Base-by-base conservation (phyloP, 2,113 vertebrate genomes). In the Oriolus oriolus region DNA sequence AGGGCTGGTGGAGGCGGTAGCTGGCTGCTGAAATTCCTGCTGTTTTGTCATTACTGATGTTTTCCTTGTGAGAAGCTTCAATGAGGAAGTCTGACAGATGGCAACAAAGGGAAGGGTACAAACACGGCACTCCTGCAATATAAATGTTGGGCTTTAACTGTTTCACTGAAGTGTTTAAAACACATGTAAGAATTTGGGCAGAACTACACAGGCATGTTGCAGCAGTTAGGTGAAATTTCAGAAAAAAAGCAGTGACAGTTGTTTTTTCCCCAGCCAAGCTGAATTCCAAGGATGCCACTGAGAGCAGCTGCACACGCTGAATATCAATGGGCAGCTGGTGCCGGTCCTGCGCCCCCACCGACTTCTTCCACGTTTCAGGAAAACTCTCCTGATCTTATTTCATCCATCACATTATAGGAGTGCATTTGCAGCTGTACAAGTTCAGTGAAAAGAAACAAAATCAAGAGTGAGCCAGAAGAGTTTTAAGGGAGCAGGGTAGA, bases 181-280 rank as follows among this genome's bases (percentile, higher is more conserved):
- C 56, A 39, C 18, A 0, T 18, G 16, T 33, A 90, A 77, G 63
- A 90, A 75, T 93, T 75, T 80, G 54, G 92, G 89, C 84, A 93
- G 74, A 93, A 54, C 76, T 93, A 92, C 80, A 52, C 52, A 81
- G 76, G 16, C 76, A 2, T 7, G 22, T 70, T 93, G 64, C 50
- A 44, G 76, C 12, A 31, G 68, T 90, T 79, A 93, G 37, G 82
- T 86, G 65, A 96, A 90, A 84, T 75, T 64, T 63, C 64, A 83
- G 68, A 8, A 76, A 61, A 77, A 68, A 87, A 85, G 13, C 80
- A 66, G 31, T 37, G 31, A 18, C 0, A 44, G 57, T 84, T 82
- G 78, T 90, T 91, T 96, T 89, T 96, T 96, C 93, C 74, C 33
- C 83, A 85, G 92, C 94, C 96, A 95, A 85, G 59, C 63, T 83